Evolutionary conservation across 2,113 vertebrate species (phyloP).

Genomic region (Chaetodon auriga): DNA sequence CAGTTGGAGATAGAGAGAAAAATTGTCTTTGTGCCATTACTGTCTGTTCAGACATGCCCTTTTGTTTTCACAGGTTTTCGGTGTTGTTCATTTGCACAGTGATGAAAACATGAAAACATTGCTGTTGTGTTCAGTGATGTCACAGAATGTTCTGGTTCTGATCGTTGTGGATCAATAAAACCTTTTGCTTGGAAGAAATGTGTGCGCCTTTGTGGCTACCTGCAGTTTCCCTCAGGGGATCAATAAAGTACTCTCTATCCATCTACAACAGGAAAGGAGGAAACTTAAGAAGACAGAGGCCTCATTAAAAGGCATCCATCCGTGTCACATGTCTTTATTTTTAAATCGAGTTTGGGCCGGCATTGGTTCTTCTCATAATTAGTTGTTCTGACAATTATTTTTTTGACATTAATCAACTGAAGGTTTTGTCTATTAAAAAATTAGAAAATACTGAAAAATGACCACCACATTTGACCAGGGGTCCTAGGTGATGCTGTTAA

Average conservation of each 20-base stretch:
- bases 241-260: too few relatives aligned
- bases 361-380: not conserved
- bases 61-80: slow-evolving; percentile 43
- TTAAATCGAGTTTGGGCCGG: not conserved
- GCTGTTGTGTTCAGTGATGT: slow-evolving; percentile 80
- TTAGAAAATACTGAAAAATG: too few relatives aligned
- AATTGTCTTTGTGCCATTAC: slow-evolving; percentile 66
- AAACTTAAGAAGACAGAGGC: not conserved
- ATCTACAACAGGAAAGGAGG: not conserved
- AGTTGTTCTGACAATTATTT: not conserved
- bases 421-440: too few relatives aligned
- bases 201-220: not conserved
- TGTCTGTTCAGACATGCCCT: slow-evolving; percentile 51
- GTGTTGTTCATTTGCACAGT: slow-evolving; percentile 76
- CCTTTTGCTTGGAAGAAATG: slow-evolving; percentile 68
- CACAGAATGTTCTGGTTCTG: slow-evolving; percentile 77
- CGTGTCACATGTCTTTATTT: not conserved
- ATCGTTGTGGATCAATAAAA: slow-evolving; percentile 82
- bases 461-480: too few relatives aligned
- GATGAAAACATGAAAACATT: slow-evolving; percentile 71
- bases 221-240: too few relatives aligned
- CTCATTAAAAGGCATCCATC: not conserved
- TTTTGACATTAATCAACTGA: not conserved
- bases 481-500: too few relatives aligned
- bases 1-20: slow-evolving; percentile 25